Evolutionary conservation across 2,888 invertebrate species (phyloP).

Genomic region (Nyleta sp.): DNA sequence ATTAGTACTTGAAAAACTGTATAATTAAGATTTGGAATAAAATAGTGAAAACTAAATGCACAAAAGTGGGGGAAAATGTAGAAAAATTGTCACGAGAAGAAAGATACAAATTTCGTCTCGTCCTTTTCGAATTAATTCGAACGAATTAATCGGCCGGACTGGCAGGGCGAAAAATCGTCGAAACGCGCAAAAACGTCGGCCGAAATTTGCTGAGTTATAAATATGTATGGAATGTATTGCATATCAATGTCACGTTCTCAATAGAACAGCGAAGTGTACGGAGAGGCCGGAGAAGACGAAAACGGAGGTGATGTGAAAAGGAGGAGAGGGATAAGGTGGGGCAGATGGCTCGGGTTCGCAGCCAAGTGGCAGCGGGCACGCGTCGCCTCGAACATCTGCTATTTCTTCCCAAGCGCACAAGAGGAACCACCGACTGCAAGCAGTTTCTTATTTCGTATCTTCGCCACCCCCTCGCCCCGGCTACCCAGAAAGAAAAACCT

Average conservation of each 20-base stretch:
- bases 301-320: constrained; percentile 63
- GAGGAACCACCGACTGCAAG: constrained; percentile 72
- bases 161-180: too few species aligned
- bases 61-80: too few species aligned
- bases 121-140: too few species aligned
- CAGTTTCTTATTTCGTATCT: constrained; percentile 75
- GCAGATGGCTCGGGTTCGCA: constrained; percentile 78
- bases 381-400: constrained; percentile 81
- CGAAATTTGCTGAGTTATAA: constrained; percentile 27
- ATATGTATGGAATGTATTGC: constrained; percentile 45
- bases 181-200: too few species aligned
- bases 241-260: constrained; percentile 62
- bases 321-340: constrained; percentile 72
- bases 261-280: constrained; percentile 51
- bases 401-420: constrained; percentile 72
- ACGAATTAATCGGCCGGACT: too few species aligned
- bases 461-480: constrained; percentile 66
- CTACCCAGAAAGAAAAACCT: constrained; percentile 29
- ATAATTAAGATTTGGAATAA: too few species aligned
- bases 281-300: constrained; percentile 56
- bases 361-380: constrained; percentile 83
- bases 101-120: too few species aligned
- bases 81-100: too few species aligned
- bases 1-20: too few species aligned
- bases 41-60: too few species aligned